Conservation (phyloP, 2,797 vertebrate genomes). For the Graptemys geographica region DNA sequence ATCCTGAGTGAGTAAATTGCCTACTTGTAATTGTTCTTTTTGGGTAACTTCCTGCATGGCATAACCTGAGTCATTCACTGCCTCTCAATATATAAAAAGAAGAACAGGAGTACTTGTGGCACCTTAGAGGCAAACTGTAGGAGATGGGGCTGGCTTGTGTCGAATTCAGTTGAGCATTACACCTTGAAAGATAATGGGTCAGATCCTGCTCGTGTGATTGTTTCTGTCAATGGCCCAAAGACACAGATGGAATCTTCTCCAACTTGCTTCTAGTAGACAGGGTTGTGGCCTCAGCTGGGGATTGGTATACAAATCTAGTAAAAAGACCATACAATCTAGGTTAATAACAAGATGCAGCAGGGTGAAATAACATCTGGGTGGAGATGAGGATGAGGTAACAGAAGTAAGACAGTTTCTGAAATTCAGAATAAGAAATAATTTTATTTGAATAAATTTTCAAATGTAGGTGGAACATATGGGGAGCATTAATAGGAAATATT, state of each 20-base stretch:
- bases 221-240: fast-evolving
- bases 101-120: too few relatives aligned
- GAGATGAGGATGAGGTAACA: fast-evolving
- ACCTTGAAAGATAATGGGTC: not conserved
- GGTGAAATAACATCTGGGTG: not conserved
- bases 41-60: constrained; percentile 47
- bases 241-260: fast-evolving
- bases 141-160: not conserved
- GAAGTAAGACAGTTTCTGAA: not conserved
- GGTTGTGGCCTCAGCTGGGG: fast-evolving
- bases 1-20: constrained; percentile 11
- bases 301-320: not conserved
- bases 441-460: fast-evolving
- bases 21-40: constrained; percentile 45
- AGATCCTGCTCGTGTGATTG: not conserved
- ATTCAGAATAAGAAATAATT: not conserved
- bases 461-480: fast-evolving
- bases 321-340: fast-evolving
- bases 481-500: not conserved
- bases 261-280: not conserved
- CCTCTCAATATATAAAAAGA: not conserved
- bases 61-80: not conserved
- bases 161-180: not conserved
- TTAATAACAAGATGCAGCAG: constrained; percentile 1
- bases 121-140: not conserved